Evolutionary conservation across 2,888 invertebrate genomes (phyloP), one percentile per base, ranked within the genome.

Genomic region (Calameuta idolon): DNA sequence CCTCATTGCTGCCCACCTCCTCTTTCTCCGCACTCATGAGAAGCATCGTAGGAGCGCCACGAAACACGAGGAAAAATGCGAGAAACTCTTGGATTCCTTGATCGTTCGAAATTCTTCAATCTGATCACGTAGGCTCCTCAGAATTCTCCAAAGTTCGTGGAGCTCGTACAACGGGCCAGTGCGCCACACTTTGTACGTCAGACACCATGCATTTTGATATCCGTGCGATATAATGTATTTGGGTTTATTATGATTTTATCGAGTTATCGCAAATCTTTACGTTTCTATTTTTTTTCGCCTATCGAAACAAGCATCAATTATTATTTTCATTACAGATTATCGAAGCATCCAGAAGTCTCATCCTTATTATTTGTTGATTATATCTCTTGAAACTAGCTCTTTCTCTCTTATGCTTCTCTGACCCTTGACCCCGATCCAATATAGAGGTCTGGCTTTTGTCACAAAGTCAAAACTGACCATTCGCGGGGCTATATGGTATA

Each of bases 401-500:
- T 5, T 40, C 15, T 40, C 40, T 40, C 15, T 40, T 15, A 4
- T 1, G 12, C 12, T 15, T 15, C 15, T 55, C 55, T 23, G 55
- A 55, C 23, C 55, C 23, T 55, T 55, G 55, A 55, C 55, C 55
- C 23, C 55, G 9, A 55, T 23, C 4, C 55, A 55, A 55, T 55
- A 55, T 9, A 23, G 23, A 4, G 4, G 3, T 23, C 9, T 23
- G 55, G 2, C 55, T 23, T 23, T 55, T 55, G 15, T 23, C 23
- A 55, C 23, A 55, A 9, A 55, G 55, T 9, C 55, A 23, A 55
- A 55, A 55, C 55, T 55, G 55, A 55, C 55, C 55, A 55, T 23
- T 9, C 55, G 15, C 35, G 23, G 9, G 5, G 23, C 2, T 55
- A 55, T 55, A 55, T 55, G 55, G 55, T 82, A 79, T 85, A 85